These are phyloP conservation scores for Rhopalosiphum padi DNA, from an alignment of 1,140 invertebrate species.

Conservation along the genomic window DNA sequence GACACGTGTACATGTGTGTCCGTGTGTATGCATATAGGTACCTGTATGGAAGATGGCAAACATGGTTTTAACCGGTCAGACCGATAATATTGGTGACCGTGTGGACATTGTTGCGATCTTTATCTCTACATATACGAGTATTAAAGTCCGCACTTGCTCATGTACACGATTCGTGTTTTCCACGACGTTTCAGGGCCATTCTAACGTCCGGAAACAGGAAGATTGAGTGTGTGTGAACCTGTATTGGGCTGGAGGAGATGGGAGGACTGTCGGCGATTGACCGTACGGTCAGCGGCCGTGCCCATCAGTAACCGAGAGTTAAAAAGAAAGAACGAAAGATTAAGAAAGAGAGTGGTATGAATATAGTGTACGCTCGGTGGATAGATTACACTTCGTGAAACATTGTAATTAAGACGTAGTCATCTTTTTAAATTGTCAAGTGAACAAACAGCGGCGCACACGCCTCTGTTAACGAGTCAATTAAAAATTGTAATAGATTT, in stretches of 20 bases:
- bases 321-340: background rate
- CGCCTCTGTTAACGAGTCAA: slow-evolving; percentile 51
- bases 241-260: too few relatives aligned
- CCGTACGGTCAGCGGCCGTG: background rate
- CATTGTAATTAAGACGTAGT: slow-evolving; percentile 56
- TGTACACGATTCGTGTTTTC: slow-evolving; percentile 40
- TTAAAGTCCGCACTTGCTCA: background rate
- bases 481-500: slow-evolving; percentile 57
- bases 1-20: slow-evolving; percentile 16
- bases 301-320: background rate
- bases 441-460: slow-evolving; percentile 23
- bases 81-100: slow-evolving; percentile 19
- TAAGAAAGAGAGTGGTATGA: background rate
- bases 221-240: background rate
- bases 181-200: background rate
- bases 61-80: slow-evolving; percentile 29
- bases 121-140: background rate
- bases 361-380: background rate
- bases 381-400: slow-evolving; percentile 45
- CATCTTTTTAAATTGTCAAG: slow-evolving; percentile 58
- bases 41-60: background rate
- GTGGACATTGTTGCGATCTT: background rate
- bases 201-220: slow-evolving; percentile 35
- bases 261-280: background rate
- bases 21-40: background rate